Evolutionary conservation across 2,113 vertebrate genomes (phyloP).

Genomic region (Megalops atlanticus): DNA sequence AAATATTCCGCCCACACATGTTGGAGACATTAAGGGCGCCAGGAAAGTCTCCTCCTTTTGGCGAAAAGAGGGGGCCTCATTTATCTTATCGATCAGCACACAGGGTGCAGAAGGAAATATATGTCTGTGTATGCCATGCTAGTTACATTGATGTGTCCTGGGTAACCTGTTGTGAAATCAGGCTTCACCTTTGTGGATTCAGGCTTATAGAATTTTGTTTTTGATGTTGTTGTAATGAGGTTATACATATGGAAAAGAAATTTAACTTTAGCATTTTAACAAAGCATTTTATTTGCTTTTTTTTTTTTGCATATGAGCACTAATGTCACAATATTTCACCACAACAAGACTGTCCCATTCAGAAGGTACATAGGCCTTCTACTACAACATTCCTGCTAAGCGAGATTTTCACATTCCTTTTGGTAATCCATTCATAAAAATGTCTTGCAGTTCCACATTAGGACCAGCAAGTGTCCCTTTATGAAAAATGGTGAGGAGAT

Average conservation of each 20-base stretch:
- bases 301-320: neutral
- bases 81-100: neutral
- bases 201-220: too few relatives aligned
- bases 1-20: neutral
- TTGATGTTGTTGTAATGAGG: too few relatives aligned
- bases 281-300: too few relatives aligned
- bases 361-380: too few relatives aligned
- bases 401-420: too few relatives aligned
- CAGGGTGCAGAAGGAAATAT: too few relatives aligned
- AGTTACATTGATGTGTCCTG: neutral
- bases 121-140: neutral
- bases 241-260: too few relatives aligned
- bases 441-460: slow-evolving; percentile 59
- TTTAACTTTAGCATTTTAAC: too few relatives aligned
- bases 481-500: slow-evolving; percentile 57
- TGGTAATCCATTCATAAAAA: slow-evolving; percentile 41
- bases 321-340: neutral
- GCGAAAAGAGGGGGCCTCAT: neutral
- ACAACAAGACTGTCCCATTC: slow-evolving; percentile 41
- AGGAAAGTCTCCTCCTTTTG: neutral
- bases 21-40: neutral
- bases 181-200: too few relatives aligned
- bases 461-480: slow-evolving; percentile 56
- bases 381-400: too few relatives aligned
- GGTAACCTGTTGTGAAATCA: too few relatives aligned